Percentiles rank a stretch among this genome's conserved stretches.
Evolutionary conservation across 2,888 invertebrate genomes (phyloP).

Genomic region (Deladenus siricidicola): DNA sequence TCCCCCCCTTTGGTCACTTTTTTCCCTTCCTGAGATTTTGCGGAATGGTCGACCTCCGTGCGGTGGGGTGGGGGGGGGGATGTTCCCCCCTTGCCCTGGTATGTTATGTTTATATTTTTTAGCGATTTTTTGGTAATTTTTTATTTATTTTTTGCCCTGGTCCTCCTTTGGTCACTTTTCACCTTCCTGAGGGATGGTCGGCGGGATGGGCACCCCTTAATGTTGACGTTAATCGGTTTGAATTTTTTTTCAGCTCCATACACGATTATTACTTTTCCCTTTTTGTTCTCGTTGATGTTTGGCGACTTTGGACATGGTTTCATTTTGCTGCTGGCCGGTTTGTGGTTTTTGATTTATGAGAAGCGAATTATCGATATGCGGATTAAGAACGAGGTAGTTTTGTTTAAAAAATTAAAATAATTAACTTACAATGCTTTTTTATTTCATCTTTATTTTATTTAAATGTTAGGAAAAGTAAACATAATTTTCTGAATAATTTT

Average conservation of each 20-base stretch:
- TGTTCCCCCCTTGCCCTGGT: too few species aligned
- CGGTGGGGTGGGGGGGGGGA: too few species aligned
- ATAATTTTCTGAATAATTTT: not conserved
- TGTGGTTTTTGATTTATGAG: constrained; percentile 88
- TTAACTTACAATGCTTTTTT: too few species aligned
- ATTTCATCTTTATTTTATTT: not conserved
- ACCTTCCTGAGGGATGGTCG: too few species aligned
- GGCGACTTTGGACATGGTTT: constrained; percentile 90
- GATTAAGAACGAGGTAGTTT: constrained; percentile 44
- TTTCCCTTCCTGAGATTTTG: too few species aligned
- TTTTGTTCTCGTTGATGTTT: constrained; percentile 95
- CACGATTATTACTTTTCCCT: constrained; percentile 93
- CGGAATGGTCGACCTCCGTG: too few species aligned
- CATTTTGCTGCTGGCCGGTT: constrained; percentile 79
- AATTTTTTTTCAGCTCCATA: constrained; percentile 67
- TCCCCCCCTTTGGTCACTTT: too few species aligned
- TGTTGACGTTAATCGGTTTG: too few species aligned
- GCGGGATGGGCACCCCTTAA: too few species aligned
- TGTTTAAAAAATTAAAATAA: not conserved
- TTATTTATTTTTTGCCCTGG: too few species aligned
- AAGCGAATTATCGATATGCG: constrained; percentile 63
- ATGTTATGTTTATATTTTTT: not conserved
- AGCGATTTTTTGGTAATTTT: too few species aligned
- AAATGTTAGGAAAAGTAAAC: not conserved
- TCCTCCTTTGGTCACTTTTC: too few species aligned